These are phyloP conservation scores for Drosophila merina DNA, from an alignment of 2,888 invertebrate species.

Conservation along the genomic window DNA sequence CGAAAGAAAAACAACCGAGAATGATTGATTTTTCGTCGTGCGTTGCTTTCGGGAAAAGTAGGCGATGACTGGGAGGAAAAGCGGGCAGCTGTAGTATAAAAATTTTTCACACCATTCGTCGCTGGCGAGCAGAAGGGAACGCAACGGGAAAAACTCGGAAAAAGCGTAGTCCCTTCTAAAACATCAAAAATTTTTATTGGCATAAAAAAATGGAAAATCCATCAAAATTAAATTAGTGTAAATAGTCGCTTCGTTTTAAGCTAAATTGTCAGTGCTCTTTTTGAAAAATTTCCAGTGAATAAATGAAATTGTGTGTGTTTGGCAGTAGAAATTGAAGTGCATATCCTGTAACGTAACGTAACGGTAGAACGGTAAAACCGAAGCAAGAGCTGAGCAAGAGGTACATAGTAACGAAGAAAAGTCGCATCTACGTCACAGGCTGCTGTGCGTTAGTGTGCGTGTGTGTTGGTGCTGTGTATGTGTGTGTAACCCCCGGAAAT, in stretches of 20 bases:
- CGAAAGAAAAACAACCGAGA: constrained; percentile 71
- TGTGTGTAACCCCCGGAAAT: constrained; percentile 78
- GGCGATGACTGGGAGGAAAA: constrained; percentile 52
- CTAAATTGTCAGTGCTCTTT: constrained; percentile 53
- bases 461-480: constrained; percentile 50
- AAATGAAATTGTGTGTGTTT: constrained; percentile 21
- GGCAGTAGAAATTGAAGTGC: not conserved
- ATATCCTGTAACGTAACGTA: not conserved
- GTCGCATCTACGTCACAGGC: constrained; percentile 68
- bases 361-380: too few relatives aligned
- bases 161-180: constrained; percentile 13
- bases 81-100: constrained; percentile 57
- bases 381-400: constrained; percentile 3
- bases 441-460: constrained; percentile 41
- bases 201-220: constrained; percentile 35
- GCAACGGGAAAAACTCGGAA: constrained; percentile 36
- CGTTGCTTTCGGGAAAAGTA: constrained; percentile 64
- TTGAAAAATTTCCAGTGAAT: constrained; percentile 32
- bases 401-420: constrained; percentile 21
- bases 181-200: constrained; percentile 19
- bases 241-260: constrained; percentile 52
- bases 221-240: constrained; percentile 61
- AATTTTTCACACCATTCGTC: constrained; percentile 67
- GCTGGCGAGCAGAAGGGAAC: constrained; percentile 69
- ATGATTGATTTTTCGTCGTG: constrained; percentile 81